Percentiles rank a stretch among this genome's conserved stretches.
These are phyloP conservation scores for Synanceia verrucosa DNA, from an alignment of 2,797 vertebrate genomes.

Conservation along the genomic window DNA sequence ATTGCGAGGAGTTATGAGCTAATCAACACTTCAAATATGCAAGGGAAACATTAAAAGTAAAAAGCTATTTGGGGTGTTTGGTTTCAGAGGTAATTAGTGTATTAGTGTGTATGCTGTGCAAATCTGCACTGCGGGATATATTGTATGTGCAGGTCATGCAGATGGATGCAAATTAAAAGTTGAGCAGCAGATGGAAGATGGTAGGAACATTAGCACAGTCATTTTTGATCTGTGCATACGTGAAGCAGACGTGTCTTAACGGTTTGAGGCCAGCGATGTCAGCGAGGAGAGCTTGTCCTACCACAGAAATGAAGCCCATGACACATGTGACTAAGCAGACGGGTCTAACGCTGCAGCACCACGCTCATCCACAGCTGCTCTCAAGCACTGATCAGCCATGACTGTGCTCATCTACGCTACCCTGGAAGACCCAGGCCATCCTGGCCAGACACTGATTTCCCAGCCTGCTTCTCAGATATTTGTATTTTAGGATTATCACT, in stretches of 20 bases:
- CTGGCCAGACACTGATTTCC: conserved; percentile 53
- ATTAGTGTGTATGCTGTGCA: conserved; percentile 1
- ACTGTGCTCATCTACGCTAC: conserved; percentile 25
- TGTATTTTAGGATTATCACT: conserved; percentile 50
- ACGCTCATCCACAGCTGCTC: neutral
- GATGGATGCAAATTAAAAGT: conserved; percentile 25
- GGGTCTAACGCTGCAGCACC: neutral
- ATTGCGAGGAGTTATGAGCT: conserved; percentile 1
- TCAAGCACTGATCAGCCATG: conserved; percentile 9
- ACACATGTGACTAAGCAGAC: neutral
- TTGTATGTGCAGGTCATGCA: conserved; percentile 8
- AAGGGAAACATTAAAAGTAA: conserved; percentile 26
- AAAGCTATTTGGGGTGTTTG: conserved; percentile 11
- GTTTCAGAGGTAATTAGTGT: conserved; percentile 35
- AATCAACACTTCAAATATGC: conserved; percentile 15
- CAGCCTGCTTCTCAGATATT: conserved; percentile 22
- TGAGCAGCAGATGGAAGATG: conserved; percentile 26
- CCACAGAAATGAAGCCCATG: conserved; percentile 7
- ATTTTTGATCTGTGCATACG: conserved; percentile 9
- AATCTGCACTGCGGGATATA: conserved; percentile 23
- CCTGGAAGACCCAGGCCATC: conserved; percentile 14
- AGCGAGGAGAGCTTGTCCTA: conserved; percentile 2
- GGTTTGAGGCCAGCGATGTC: conserved; percentile 11
- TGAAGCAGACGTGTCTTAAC: conserved; percentile 4
- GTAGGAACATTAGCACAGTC: conserved; percentile 24